These are phyloP conservation scores for Sphaerophoria rueppellii DNA, from an alignment of 2,888 invertebrate species.

Conservation along the genomic window DNA sequence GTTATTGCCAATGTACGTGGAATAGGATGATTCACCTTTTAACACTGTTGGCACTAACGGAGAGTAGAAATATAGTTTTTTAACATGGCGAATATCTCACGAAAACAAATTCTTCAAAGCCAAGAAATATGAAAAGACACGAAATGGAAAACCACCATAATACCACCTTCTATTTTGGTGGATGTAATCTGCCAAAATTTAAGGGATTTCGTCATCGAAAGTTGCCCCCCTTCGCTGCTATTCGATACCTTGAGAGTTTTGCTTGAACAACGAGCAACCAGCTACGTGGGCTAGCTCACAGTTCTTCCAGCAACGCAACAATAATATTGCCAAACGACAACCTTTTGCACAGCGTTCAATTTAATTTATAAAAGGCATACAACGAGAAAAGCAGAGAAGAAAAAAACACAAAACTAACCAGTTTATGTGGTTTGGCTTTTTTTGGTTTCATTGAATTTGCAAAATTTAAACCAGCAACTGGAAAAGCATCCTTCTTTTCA, in stretches of 20 bases:
- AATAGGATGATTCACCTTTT: conserved; percentile 42
- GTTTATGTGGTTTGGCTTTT: conserved; percentile 41
- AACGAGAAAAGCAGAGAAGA: not conserved
- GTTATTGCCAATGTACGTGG: conserved; percentile 15
- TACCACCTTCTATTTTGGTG: conserved; percentile 33
- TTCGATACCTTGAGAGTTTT: conserved; percentile 44
- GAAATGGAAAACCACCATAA: conserved; percentile 15
- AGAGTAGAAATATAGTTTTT: conserved; percentile 16
- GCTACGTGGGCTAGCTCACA: conserved; percentile 39
- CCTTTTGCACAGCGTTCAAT: conserved; percentile 61
- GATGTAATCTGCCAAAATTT: conserved; percentile 33
- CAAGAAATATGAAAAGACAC: conserved; percentile 2
- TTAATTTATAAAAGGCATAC: conserved; percentile 43
- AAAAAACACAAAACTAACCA: conserved; percentile 45
- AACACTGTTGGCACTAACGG: conserved; percentile 3
- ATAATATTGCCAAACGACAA: conserved; percentile 43
- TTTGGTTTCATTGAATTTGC: conserved; percentile 41
- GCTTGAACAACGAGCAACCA: conserved; percentile 23
- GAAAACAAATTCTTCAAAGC: conserved; percentile 12
- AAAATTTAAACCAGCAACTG: conserved; percentile 37
- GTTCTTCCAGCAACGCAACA: conserved; percentile 42
- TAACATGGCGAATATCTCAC: conserved; percentile 3
- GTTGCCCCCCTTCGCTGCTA: conserved; percentile 50
- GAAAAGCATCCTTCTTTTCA: conserved; percentile 64
- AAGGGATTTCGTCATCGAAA: conserved; percentile 63